Evolutionary conservation across 2,797 vertebrate genomes (phyloP).

Genomic region (Micropoecilia bifurca): DNA sequence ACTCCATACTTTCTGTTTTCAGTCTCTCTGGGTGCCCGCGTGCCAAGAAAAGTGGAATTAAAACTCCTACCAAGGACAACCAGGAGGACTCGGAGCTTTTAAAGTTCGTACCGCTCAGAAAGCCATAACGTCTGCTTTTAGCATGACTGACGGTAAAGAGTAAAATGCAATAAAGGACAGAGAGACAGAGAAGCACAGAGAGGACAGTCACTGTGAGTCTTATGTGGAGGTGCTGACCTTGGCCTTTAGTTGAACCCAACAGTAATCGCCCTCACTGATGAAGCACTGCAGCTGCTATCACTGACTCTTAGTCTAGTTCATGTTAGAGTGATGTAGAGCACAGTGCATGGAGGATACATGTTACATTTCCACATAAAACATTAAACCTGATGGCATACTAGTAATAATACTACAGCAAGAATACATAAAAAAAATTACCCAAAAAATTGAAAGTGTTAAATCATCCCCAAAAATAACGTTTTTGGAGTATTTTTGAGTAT

Average conservation of each 20-base stretch:
- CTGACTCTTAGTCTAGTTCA: conserved; percentile 72
- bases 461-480: conserved; percentile 20
- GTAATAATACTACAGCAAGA: conserved; percentile 9
- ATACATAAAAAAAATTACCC: conserved; percentile 32
- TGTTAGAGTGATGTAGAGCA: conserved; percentile 68
- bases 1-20: conserved; percentile 88
- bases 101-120: conserved; percentile 92
- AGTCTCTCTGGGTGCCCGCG: conserved; percentile 99
- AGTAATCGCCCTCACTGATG: conserved; percentile 52
- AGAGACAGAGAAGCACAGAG: conserved; percentile 40
- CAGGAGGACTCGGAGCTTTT: conserved; percentile 99
- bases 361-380: conserved; percentile 61
- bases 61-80: conserved; percentile 97
- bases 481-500: conserved; percentile 2
- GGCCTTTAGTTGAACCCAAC: conserved; percentile 54
- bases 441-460: conserved; percentile 42
- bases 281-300: conserved; percentile 65
- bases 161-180: conserved; percentile 64
- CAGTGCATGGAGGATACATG: conserved; percentile 61
- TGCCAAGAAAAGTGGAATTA: conserved; percentile 99
- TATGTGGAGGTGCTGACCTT: conserved; percentile 64
- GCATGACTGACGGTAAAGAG: conserved; percentile 79
- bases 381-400: conserved; percentile 28
- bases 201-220: conserved; percentile 59
- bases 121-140: conserved; percentile 80